phyloP scores from a whole-genome alignment of 2,113 vertebrate species.

The Ariopsis seemanni region DNA sequence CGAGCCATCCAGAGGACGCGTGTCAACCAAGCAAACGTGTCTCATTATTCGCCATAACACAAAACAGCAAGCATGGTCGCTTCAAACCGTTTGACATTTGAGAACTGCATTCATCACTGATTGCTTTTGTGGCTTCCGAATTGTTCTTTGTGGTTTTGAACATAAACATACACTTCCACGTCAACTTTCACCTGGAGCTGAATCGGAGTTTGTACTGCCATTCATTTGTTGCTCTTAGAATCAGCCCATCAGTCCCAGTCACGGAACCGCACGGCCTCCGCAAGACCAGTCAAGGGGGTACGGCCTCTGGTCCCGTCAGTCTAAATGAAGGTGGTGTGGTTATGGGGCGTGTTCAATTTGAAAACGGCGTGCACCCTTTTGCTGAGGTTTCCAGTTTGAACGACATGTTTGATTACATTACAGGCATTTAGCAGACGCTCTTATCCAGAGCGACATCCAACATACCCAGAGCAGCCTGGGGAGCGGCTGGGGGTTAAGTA shows the following conservation, averaged over 20 bases:
- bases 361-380: too few relatives aligned
- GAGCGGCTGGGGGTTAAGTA: too few relatives aligned
- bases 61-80: conserved; percentile 41
- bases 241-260: not conserved
- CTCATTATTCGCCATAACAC: conserved; percentile 63
- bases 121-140: conserved; percentile 51
- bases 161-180: conserved; percentile 2
- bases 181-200: not conserved
- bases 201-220: not conserved
- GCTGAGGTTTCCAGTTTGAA: too few relatives aligned
- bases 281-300: not conserved
- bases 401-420: too few relatives aligned
- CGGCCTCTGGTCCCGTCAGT: not conserved
- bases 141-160: not conserved
- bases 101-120: conserved; percentile 54
- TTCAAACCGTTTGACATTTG: conserved; percentile 61
- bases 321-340: not conserved
- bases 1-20: conserved; percentile 51
- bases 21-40: conserved; percentile 51
- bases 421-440: too few relatives aligned
- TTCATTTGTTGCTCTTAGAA: not conserved
- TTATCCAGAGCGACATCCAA: too few relatives aligned
- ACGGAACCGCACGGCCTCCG: not conserved
- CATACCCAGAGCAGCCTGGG: too few relatives aligned
- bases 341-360: not conserved